Evolutionary conservation across 2,797 vertebrate genomes (phyloP).

Genomic region (Hypotaenidia philippensis): DNA sequence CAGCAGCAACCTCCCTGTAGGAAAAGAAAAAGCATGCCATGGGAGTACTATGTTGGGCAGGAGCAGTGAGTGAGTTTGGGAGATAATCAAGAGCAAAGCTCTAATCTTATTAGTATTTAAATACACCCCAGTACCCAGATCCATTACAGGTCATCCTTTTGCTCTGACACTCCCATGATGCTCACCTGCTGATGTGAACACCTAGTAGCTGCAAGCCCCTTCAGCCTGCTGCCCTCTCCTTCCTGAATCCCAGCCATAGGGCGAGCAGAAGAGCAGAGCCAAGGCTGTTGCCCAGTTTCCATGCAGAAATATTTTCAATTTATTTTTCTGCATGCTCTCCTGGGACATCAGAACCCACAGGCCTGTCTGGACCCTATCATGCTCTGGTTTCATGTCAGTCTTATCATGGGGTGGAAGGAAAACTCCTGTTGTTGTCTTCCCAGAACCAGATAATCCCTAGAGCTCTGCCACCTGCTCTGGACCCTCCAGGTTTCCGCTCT

Average conservation of each 20-base stretch:
- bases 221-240: not conserved
- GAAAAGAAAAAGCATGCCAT: not conserved
- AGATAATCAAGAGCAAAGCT: not conserved
- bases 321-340: not conserved
- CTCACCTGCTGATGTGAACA: not conserved
- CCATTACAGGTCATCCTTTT: accelerated
- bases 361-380: not conserved
- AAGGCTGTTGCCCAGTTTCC: not conserved
- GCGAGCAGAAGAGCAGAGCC: not conserved
- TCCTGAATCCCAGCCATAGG: not conserved
- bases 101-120: not conserved
- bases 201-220: not conserved
- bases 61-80: not conserved
- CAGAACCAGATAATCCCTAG: not conserved
- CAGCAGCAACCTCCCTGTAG: not conserved
- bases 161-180: not conserved
- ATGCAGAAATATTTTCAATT: not conserved
- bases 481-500: not conserved
- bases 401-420: not conserved
- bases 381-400: not conserved
- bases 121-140: not conserved
- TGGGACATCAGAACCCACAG: not conserved
- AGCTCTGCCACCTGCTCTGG: not conserved
- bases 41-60: not conserved
- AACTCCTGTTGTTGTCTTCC: accelerated